Base-by-base conservation (phyloP, 2,888 invertebrate genomes). In the Pollenia amentaria region DNA sequence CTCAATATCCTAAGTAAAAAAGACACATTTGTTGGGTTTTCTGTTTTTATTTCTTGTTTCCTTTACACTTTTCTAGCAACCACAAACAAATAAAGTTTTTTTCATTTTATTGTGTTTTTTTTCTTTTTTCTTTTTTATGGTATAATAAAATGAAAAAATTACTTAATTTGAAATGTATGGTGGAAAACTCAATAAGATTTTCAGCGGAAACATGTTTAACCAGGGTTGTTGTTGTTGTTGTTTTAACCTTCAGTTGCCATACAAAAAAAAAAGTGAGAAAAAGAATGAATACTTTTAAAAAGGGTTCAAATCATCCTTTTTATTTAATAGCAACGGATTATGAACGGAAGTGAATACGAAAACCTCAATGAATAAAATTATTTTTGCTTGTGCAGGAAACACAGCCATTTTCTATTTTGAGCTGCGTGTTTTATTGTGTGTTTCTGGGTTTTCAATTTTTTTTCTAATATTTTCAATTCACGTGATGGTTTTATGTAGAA, bases 401-500 rank as follows among this genome's bases (percentile, higher is more conserved):
- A 51, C 51, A 4, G 42, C 12, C 21, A 65, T 77, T 64, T 64
- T 46, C 14, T 21, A 44, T 53, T 62, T 16, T 40, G 6, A 29
- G 29, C 29, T 38, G 14, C 8, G 29, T 62, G 4, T 10, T 11
- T 16, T 48, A 60, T 46, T 57, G 14, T 11, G 6, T 55, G 12
- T 14, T 38, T 55, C 3, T 8, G 29, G 4, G 21, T 73, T 73
- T 46, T 6, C 29, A 3, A 38, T 75, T 42, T 72, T 48, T 9
- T 10, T 51, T 78, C 67, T 44, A 46, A n/a, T 65, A 42, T 51
- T 67, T 62, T 55, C 42, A 53, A 55, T 53, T 79, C 69, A 79
- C 29, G 53, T 75, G n/a, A 80, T 55, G 10, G 10, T 51, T 29
- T 48, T 67, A 21, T 67, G 12, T 38, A 55, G 55, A 7, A 42